Conservation (phyloP, 2,797 vertebrate genomes). For the Anguilla marmorata region DNA sequence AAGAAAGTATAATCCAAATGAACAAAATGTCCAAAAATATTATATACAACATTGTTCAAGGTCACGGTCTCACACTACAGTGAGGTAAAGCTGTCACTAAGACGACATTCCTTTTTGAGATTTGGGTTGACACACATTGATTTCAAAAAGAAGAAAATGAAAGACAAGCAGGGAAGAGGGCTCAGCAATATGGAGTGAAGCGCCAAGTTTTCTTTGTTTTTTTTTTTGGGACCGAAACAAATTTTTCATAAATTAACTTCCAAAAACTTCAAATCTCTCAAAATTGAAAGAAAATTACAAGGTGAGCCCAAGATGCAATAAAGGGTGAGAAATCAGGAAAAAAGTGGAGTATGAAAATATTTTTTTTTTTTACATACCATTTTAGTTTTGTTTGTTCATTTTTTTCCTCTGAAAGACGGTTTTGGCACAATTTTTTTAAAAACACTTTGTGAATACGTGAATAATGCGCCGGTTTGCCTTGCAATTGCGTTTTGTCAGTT, state of each 20-base stretch:
- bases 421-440: slow-evolving; percentile 70
- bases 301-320: slow-evolving; percentile 28
- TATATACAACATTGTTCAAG: slow-evolving; percentile 56
- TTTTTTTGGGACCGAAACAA: background rate
- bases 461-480: slow-evolving; percentile 68
- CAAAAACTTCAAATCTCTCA: background rate
- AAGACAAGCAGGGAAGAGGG: background rate
- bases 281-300: slow-evolving; percentile 8
- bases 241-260: slow-evolving; percentile 1
- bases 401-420: slow-evolving; percentile 77
- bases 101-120: background rate
- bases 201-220: background rate
- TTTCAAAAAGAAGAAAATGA: background rate
- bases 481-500: background rate
- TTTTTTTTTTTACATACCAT: slow-evolving; percentile 84
- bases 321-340: slow-evolving; percentile 24
- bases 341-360: slow-evolving; percentile 87
- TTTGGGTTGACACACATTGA: background rate
- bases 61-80: slow-evolving; percentile 9
- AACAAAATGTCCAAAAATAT: slow-evolving; percentile 37
- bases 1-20: slow-evolving; percentile 42
- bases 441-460: slow-evolving; percentile 37
- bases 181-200: background rate
- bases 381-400: slow-evolving; percentile 37
- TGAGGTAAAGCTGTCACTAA: background rate